Evolutionary conservation across 2,888 invertebrate species (phyloP).

Genomic region (Euplexia lucipara): DNA sequence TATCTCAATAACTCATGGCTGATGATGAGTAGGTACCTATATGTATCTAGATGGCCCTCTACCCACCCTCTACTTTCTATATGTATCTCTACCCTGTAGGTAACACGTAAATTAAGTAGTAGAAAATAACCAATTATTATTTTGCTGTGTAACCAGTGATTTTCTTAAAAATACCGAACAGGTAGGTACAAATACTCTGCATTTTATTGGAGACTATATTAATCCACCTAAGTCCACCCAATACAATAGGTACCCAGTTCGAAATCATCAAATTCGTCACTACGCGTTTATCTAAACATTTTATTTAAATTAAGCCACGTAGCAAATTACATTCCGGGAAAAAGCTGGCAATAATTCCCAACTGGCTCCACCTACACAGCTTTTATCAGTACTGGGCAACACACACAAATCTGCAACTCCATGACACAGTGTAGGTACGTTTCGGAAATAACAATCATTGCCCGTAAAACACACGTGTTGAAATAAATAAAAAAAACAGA

Average conservation of each 20-base stretch:
- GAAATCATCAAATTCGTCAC: constrained; percentile 6
- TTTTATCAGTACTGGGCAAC: constrained; percentile 64
- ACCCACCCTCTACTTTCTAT: too few species aligned
- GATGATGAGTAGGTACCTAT: too few species aligned
- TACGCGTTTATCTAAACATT: constrained; percentile 32
- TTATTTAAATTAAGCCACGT: constrained; percentile 59
- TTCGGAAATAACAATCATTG: constrained; percentile 64
- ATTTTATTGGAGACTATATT: not conserved
- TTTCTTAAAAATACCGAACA: not conserved
- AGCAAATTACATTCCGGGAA: constrained; percentile 61
- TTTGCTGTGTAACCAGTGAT: too few species aligned
- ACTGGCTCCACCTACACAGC: constrained; percentile 54
- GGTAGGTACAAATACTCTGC: not conserved
- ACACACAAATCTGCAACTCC: constrained; percentile 65
- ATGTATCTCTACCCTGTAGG: too few species aligned
- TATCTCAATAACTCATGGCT: too few species aligned
- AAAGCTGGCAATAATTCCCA: constrained; percentile 67
- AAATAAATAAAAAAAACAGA: constrained; percentile 47
- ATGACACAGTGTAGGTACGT: constrained; percentile 53
- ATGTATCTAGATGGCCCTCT: too few species aligned
- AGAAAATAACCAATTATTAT: too few species aligned
- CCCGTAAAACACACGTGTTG: constrained; percentile 66
- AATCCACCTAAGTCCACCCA: too few species aligned
- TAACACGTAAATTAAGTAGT: too few species aligned
- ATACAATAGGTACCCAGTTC: too few species aligned